Percentiles rank a stretch among this genome's conserved stretches.
Evolutionary conservation across 1,140 invertebrate species (phyloP).

Genomic region (Drosophila guanche): DNA sequence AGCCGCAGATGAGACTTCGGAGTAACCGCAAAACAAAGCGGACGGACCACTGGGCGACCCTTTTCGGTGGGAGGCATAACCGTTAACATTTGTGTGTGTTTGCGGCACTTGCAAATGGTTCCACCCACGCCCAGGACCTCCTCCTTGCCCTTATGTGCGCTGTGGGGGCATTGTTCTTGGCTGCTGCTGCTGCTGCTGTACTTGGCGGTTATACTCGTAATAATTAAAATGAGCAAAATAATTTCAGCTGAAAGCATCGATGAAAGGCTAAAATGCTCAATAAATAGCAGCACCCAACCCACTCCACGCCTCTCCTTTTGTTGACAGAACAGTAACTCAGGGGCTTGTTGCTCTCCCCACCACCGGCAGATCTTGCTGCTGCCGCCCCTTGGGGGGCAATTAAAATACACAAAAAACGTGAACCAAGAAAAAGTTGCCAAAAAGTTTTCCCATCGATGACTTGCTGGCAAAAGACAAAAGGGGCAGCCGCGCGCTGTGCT

Average conservation of each 20-base stretch:
- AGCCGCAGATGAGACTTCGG: background rate
- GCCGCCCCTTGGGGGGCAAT: conserved; percentile 61
- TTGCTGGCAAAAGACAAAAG: conserved; percentile 38
- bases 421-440: conserved; percentile 67
- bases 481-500: conserved; percentile 2
- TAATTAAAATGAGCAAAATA: conserved; percentile 82
- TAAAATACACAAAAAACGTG: conserved; percentile 65
- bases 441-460: conserved; percentile 78
- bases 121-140: background rate
- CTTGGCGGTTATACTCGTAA: conserved; percentile 69
- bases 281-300: conserved; percentile 45
- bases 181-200: conserved; percentile 39
- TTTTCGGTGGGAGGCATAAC: conserved; percentile 51
- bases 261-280: conserved; percentile 81
- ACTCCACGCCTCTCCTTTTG: background rate
- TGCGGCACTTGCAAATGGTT: conserved; percentile 38
- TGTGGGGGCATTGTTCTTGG: conserved; percentile 30
- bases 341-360: conserved; percentile 40
- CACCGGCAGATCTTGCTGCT: background rate
- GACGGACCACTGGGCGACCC: conserved; percentile 8
- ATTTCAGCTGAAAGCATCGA: conserved; percentile 78
- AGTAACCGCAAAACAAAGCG: background rate
- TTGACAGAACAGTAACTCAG: conserved; percentile 57
- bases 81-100: conserved; percentile 73
- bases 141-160: background rate